phyloP scores from a whole-genome alignment of 2,888 invertebrate species.

The Spodoptera picta region DNA sequence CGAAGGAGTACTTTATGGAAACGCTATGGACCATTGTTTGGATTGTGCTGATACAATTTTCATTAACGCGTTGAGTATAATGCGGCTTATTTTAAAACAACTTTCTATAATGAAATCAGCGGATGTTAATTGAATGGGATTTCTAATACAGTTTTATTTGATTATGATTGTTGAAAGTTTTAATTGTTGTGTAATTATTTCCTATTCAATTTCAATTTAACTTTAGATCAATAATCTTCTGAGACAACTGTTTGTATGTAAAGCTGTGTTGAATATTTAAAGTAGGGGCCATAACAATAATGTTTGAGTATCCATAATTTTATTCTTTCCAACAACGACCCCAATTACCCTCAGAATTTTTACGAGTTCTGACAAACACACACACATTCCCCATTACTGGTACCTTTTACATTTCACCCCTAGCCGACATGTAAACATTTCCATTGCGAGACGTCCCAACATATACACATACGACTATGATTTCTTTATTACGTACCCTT shows the following conservation, averaged over 20 bases:
- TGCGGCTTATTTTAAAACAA: conserved; percentile 36
- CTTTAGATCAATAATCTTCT: conserved; percentile 2
- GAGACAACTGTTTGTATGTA: too few relatives aligned
- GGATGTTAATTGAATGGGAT: conserved; percentile 26
- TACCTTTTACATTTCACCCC: conserved; percentile 61
- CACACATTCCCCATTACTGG: conserved; percentile 31
- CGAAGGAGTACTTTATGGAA: conserved; percentile 61
- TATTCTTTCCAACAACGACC: conserved; percentile 24
- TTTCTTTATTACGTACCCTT: conserved; percentile 79
- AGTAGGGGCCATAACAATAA: conserved; percentile 8
- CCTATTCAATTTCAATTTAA: background rate
- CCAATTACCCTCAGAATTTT: conserved; percentile 40
- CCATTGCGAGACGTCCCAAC: conserved; percentile 70
- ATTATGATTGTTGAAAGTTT: conserved; percentile 15
- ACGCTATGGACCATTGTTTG: conserved; percentile 51
- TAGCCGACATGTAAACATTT: conserved; percentile 79
- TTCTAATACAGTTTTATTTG: conserved; percentile 25
- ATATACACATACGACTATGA: conserved; percentile 69
- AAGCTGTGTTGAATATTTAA: conserved; percentile 1
- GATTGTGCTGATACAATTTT: conserved; percentile 51
- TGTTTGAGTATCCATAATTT: conserved; percentile 20
- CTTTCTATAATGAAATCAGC: conserved; percentile 35
- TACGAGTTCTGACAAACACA: conserved; percentile 37
- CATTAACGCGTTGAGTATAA: conserved; percentile 44
- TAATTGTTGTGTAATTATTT: conserved; percentile 5